Evolutionary conservation across 2,113 vertebrate species (phyloP).

Genomic region (Phasianus colchicus): DNA sequence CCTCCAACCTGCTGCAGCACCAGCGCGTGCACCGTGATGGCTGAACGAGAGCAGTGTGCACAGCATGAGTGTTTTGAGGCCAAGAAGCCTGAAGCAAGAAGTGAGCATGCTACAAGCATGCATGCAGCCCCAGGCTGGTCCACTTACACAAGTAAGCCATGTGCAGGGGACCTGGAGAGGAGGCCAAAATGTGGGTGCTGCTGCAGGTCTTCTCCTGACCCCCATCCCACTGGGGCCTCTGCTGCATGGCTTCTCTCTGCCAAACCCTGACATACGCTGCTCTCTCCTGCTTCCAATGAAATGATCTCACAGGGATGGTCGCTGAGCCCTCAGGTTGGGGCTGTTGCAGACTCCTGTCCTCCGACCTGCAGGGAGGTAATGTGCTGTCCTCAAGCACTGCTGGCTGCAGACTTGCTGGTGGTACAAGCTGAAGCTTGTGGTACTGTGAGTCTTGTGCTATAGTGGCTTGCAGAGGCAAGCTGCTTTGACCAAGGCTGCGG

Average conservation of each 20-base stretch:
- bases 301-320: neutral
- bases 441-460: neutral
- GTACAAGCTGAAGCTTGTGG: neutral
- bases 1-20: constrained; percentile 68
- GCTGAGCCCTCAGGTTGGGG: neutral
- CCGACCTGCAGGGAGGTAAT: neutral
- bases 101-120: fast-evolving
- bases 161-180: neutral
- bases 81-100: fast-evolving
- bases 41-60: fast-evolving
- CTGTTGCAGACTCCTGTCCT: neutral
- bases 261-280: neutral
- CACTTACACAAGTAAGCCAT: neutral
- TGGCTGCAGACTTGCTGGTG: neutral
- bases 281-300: neutral
- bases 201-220: neutral
- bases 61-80: neutral
- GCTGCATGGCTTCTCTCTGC: neutral
- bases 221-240: neutral
- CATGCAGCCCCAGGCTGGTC: neutral
- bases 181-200: neutral
- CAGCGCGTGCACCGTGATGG: neutral
- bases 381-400: neutral
- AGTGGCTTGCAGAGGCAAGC: neutral
- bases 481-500: too few relatives aligned